A percentile compares a stretch with the other conserved stretches of the same genome.
Evolutionary conservation across 2,797 vertebrate genomes (phyloP).

Genomic region (Gadopsis marmoratus): DNA sequence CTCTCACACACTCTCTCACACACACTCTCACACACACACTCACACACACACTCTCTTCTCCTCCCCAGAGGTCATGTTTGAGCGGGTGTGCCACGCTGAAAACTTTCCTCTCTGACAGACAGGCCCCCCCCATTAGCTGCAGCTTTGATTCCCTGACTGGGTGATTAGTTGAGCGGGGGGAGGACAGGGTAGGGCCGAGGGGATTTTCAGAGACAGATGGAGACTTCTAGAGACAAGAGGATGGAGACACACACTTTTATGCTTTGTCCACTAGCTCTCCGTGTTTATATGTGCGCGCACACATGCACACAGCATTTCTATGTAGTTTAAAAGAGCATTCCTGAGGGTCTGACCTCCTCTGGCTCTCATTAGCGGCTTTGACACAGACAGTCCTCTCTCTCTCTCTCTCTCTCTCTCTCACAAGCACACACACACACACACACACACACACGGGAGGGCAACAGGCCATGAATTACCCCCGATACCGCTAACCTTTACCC

Average conservation of each 20-base stretch:
- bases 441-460: constrained; percentile 17
- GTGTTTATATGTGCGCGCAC: constrained; percentile 11
- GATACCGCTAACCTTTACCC: constrained; percentile 73
- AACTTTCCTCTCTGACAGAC: constrained; percentile 63
- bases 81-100: constrained; percentile 41
- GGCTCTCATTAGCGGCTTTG: constrained; percentile 66
- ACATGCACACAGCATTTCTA: constrained; percentile 32
- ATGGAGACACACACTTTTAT: constrained; percentile 49
- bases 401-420: not conserved
- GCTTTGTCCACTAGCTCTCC: constrained; percentile 32
- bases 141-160: constrained; percentile 67
- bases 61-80: constrained; percentile 57
- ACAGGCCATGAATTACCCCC: constrained; percentile 58
- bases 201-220: constrained; percentile 23
- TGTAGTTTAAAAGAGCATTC: constrained; percentile 64
- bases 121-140: constrained; percentile 72
- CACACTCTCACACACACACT: constrained; percentile 11
- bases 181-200: constrained; percentile 15
- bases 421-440: not conserved
- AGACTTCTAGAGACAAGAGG: constrained; percentile 44
- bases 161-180: constrained; percentile 73
- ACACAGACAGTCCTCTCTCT: constrained; percentile 45
- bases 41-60: constrained; percentile 8
- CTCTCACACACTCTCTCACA: constrained; percentile 11
- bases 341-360: constrained; percentile 63